phyloP scores from a whole-genome alignment of 2,888 invertebrate species.

The Papilio gigon region DNA sequence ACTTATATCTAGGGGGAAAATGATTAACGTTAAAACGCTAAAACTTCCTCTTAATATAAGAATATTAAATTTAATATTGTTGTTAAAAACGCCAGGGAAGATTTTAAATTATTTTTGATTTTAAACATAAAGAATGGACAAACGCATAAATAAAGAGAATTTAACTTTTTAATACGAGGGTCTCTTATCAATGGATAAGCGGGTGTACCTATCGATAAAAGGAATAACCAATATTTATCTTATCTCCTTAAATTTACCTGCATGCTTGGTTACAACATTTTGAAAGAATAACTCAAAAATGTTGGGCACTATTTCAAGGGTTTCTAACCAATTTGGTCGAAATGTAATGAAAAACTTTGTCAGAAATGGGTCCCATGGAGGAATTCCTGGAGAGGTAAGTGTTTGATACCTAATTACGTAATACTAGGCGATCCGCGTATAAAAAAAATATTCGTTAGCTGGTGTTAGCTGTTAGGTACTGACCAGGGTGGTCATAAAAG shows the following conservation, averaged over 20 bases:
- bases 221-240: slow-evolving; percentile 61
- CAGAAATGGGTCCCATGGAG: slow-evolving; percentile 73
- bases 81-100: not conserved
- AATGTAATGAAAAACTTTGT: slow-evolving; percentile 67
- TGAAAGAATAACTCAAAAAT: slow-evolving; percentile 55
- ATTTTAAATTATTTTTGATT: not conserved
- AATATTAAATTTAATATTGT: not conserved
- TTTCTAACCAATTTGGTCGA: slow-evolving; percentile 64
- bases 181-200: slow-evolving; percentile 41
- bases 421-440: no score
- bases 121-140: slow-evolving; percentile 33
- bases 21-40: no score
- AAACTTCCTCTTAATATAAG: not conserved
- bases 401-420: slow-evolving; percentile 57
- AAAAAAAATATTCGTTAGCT: not conserved
- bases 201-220: slow-evolving; percentile 51
- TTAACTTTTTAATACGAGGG: not conserved
- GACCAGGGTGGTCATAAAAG: no score
- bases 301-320: slow-evolving; percentile 71
- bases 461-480: no score
- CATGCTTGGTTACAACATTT: slow-evolving; percentile 35
- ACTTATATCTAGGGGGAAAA: no score
- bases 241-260: slow-evolving; percentile 54
- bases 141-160: not conserved
- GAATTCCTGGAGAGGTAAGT: slow-evolving; percentile 72